These are phyloP conservation scores for Chrysodeixis includens DNA, from an alignment of 2,888 invertebrate genomes.

Conservation along the genomic window DNA sequence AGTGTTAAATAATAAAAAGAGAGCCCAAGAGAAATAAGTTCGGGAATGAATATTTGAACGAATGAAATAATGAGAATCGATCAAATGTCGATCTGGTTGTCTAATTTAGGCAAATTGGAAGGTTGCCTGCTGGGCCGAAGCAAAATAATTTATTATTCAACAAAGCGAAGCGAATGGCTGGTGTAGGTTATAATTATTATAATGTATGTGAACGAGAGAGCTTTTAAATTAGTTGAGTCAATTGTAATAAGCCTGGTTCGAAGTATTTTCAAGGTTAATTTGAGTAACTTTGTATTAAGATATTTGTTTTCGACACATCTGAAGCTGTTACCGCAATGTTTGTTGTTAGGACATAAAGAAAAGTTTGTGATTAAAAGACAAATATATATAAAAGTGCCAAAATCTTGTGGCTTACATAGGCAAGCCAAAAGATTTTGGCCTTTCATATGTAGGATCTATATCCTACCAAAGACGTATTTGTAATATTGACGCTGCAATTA, in stretches of 20 bases:
- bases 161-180: conserved; percentile 19
- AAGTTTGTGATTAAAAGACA: too few species aligned
- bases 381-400: too few species aligned
- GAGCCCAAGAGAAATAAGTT: conserved; percentile 49
- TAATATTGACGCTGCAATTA: too few species aligned
- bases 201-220: conserved; percentile 13
- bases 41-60: conserved; percentile 52
- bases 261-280: not conserved
- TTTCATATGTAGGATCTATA: too few species aligned
- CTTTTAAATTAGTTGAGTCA: conserved; percentile 19
- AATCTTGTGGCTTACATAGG: too few species aligned
- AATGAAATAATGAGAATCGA: conserved; percentile 39
- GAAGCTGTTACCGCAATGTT: too few species aligned
- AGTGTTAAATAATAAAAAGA: conserved; percentile 31
- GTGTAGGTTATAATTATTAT: conserved; percentile 25
- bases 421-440: too few species aligned
- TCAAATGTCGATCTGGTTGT: conserved; percentile 39
- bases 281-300: not conserved
- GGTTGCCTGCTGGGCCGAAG: conserved; percentile 9
- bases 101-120: conserved; percentile 46
- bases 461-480: too few species aligned
- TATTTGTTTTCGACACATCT: not conserved
- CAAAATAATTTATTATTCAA: conserved; percentile 47
- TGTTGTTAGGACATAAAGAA: too few species aligned
- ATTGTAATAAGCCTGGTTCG: not conserved